Conservation (phyloP, 2,797 vertebrate species). For the Sarcophilus harrisii region DNA sequence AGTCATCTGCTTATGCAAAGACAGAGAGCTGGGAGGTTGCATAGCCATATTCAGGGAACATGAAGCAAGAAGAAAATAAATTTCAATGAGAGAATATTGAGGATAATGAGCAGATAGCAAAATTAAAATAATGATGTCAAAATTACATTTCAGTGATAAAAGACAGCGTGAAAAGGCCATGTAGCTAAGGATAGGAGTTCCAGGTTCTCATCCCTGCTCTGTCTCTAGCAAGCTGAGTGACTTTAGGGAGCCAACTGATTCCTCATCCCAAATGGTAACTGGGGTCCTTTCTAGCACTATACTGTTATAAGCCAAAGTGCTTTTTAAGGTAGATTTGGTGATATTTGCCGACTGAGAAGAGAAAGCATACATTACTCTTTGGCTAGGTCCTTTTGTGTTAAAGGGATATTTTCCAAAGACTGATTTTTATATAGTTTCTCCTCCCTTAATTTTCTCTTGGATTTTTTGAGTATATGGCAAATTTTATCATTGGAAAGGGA, state of each 20-base stretch:
- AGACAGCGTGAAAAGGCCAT: not conserved
- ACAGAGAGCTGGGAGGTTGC: not conserved
- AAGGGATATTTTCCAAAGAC: not conserved
- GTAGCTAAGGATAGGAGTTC: not conserved
- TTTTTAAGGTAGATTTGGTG: not conserved
- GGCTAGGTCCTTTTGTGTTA: not conserved
- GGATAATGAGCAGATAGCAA: not conserved
- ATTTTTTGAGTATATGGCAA: not conserved
- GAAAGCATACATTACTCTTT: not conserved
- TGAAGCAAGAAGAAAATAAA: not conserved
- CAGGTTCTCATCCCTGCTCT: not conserved
- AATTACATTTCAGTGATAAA: not conserved
- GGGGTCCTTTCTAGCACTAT: not conserved
- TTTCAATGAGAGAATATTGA: not conserved
- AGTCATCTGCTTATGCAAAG: not conserved
- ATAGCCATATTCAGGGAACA: not conserved
- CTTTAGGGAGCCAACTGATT: not conserved
- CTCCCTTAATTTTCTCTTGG: not conserved
- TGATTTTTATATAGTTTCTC: not conserved
- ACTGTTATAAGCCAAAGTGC: not conserved
- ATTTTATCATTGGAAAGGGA: not conserved
- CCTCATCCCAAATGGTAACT: not conserved
- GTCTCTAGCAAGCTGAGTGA: not conserved
- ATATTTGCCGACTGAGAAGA: not conserved
- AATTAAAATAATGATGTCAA: not conserved